These are phyloP conservation scores for Erynnis tages DNA, from an alignment of 2,888 invertebrate genomes.

Conservation along the genomic window DNA sequence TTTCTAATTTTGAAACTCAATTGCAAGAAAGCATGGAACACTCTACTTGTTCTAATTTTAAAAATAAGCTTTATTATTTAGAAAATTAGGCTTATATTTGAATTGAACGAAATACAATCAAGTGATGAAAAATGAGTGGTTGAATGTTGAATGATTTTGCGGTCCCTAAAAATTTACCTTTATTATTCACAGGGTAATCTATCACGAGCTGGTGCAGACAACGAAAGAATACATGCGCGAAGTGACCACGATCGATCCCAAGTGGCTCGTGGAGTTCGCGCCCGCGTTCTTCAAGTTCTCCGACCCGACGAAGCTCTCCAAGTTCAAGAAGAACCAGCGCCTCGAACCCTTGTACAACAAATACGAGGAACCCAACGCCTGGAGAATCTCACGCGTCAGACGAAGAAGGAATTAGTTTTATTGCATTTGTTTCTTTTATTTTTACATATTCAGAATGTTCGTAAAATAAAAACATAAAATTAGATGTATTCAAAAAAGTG, in stretches of 20 bases:
- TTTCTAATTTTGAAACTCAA: too few species aligned
- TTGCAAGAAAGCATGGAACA: too few species aligned
- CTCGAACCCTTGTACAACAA: constrained; percentile 99
- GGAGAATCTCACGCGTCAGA: constrained; percentile 97
- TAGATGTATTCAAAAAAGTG: too few species aligned
- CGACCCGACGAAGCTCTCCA: constrained; percentile 98
- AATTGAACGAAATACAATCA: too few species aligned
- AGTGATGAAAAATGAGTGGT: too few species aligned
- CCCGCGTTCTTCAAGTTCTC: constrained; percentile 99
- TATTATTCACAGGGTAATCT: constrained; percentile 89
- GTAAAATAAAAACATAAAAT: too few species aligned
- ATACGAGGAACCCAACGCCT: constrained; percentile 99
- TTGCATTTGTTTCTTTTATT: too few species aligned
- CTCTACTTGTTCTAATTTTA: too few species aligned
- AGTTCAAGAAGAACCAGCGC: constrained; percentile 99
- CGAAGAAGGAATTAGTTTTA: constrained; percentile 93
- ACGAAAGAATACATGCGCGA: constrained; percentile 99
- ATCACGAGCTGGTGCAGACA: constrained; percentile 98
- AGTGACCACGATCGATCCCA: constrained; percentile 97
- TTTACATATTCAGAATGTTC: neutral
- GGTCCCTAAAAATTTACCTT: neutral
- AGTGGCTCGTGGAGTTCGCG: constrained; percentile 99
- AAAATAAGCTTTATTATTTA: too few species aligned
- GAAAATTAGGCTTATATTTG: too few species aligned
- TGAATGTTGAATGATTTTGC: too few species aligned